These are phyloP conservation scores for Lycorma delicatula DNA, from an alignment of 1,140 invertebrate genomes.

Conservation along the genomic window DNA sequence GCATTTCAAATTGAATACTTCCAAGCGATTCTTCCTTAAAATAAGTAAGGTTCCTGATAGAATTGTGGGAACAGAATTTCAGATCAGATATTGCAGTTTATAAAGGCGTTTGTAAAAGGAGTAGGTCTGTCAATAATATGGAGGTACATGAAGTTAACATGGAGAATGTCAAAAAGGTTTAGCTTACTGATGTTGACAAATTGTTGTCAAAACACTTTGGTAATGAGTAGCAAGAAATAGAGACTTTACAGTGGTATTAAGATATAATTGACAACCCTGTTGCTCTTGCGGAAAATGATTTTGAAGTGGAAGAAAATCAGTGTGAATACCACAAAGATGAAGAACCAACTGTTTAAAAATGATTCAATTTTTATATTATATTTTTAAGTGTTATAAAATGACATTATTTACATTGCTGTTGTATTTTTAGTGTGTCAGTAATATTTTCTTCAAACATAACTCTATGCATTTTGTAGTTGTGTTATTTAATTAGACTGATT, in stretches of 20 bases:
- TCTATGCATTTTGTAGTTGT: no score
- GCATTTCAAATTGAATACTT: conserved; percentile 1
- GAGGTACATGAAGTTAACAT: background rate
- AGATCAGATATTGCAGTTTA: background rate
- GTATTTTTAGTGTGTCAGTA: no score
- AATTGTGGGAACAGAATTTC: background rate
- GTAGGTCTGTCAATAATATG: background rate
- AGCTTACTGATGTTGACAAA: background rate
- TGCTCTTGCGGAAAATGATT: no score
- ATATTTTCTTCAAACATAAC: no score
- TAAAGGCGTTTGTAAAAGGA: background rate
- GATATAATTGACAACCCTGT: background rate
- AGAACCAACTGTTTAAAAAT: no score
- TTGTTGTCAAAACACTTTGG: background rate
- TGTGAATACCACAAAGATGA: no score
- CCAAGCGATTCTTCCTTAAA: background rate
- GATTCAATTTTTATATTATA: no score
- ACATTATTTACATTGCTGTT: no score
- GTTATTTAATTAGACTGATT: no score
- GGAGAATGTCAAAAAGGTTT: background rate
- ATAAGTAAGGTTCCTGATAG: background rate
- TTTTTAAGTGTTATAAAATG: no score
- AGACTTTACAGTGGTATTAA: background rate
- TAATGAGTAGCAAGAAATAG: background rate
- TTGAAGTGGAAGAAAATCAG: no score